Evolutionary conservation across 2,113 vertebrate genomes (phyloP).

Genomic region (Pelobates fuscus): DNA sequence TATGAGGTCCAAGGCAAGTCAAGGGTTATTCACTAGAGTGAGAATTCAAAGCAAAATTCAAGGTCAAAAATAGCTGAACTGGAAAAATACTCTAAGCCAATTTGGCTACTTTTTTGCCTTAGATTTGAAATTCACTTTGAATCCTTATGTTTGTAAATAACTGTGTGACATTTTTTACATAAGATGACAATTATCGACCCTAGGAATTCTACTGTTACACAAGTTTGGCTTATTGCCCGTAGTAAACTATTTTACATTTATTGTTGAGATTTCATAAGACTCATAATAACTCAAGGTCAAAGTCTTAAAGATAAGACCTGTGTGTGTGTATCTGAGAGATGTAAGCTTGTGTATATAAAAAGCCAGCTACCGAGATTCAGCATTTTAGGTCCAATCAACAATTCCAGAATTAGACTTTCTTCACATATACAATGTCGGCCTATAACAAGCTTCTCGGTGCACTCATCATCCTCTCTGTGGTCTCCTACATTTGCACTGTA

Average conservation of each 20-base stretch:
- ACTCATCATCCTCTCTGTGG: slow-evolving; percentile 13
- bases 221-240: slow-evolving; percentile 7
- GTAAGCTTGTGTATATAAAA: neutral
- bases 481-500: slow-evolving; percentile 30
- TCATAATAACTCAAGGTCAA: slow-evolving; percentile 37
- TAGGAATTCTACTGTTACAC: slow-evolving; percentile 27
- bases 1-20: too few relatives aligned
- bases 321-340: neutral
- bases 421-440: slow-evolving; percentile 13
- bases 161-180: too few relatives aligned
- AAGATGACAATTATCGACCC: too few relatives aligned
- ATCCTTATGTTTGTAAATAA: too few relatives aligned
- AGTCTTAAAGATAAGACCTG: slow-evolving; percentile 39
- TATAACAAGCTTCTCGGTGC: neutral
- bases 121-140: too few relatives aligned
- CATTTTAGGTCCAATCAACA: neutral
- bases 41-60: too few relatives aligned
- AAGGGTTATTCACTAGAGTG: too few relatives aligned
- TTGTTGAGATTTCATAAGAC: slow-evolving; percentile 27
- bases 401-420: neutral
- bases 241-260: neutral
- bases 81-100: too few relatives aligned
- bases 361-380: neutral
- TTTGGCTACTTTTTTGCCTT: too few relatives aligned
- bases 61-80: too few relatives aligned